Conservation (phyloP, 2,888 invertebrate species). For the Anoplius nigerrimus region DNA sequence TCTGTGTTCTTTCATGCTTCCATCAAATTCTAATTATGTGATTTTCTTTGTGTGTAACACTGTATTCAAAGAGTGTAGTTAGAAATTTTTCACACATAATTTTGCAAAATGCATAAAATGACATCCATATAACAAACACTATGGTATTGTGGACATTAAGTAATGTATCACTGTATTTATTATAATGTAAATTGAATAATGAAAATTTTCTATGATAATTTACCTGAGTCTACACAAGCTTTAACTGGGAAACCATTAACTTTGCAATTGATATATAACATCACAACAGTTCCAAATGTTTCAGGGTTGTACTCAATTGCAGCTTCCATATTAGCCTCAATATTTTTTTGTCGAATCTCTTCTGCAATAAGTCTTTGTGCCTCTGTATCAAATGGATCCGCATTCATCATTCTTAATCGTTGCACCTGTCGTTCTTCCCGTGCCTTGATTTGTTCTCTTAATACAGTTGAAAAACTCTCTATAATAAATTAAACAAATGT, state of each 20-base stretch:
- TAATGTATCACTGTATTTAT: too few species aligned
- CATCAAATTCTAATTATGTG: too few species aligned
- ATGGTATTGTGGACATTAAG: too few species aligned
- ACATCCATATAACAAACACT: too few species aligned
- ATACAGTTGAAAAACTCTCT: slow-evolving; percentile 87
- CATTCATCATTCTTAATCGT: slow-evolving; percentile 90
- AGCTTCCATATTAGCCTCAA: slow-evolving; percentile 98
- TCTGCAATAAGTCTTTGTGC: slow-evolving; percentile 96
- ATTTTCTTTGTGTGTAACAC: too few species aligned
- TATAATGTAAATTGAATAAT: too few species aligned
- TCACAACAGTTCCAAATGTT: slow-evolving; percentile 97
- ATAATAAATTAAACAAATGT: slow-evolving; percentile 3
- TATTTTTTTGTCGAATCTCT: slow-evolving; percentile 96
- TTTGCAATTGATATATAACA: slow-evolving; percentile 97
- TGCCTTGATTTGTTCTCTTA: slow-evolving; percentile 88
- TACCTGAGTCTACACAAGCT: slow-evolving; percentile 97
- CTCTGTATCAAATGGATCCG: slow-evolving; percentile 96
- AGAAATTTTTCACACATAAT: too few species aligned
- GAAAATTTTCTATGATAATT: slow-evolving; percentile 7
- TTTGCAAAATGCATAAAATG: too few species aligned
- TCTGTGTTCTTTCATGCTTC: too few species aligned
- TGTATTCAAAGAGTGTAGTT: too few species aligned
- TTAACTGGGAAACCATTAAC: slow-evolving; percentile 98
- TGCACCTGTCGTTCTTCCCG: slow-evolving; percentile 89
- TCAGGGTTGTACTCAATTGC: slow-evolving; percentile 99